Percentiles rank a stretch among this genome's conserved stretches.
Evolutionary conservation across 1,140 invertebrate species (phyloP).

Genomic region (Drosophila pandora): DNA sequence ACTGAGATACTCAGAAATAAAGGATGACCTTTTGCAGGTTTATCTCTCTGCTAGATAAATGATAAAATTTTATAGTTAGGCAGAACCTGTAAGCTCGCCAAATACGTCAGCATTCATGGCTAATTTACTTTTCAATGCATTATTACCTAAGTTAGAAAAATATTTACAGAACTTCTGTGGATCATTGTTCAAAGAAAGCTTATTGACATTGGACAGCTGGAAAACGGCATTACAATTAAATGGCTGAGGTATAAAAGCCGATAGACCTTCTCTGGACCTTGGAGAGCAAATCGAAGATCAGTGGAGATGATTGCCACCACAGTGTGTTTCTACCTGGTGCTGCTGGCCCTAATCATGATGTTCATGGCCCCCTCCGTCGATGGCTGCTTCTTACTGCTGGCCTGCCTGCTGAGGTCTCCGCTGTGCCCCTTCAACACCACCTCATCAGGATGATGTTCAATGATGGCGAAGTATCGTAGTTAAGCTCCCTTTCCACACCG

Average conservation of each 20-base stretch:
- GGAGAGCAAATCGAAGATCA: slow-evolving; percentile 7
- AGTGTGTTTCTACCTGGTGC: slow-evolving; percentile 38
- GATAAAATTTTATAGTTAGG: not conserved
- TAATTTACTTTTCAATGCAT: not conserved
- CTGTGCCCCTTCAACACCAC: slow-evolving; percentile 32
- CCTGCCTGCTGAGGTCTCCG: slow-evolving; percentile 15
- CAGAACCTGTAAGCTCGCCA: not conserved
- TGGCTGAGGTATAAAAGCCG: slow-evolving; percentile 11
- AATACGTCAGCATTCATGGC: not conserved
- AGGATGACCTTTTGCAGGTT: no score
- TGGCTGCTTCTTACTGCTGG: slow-evolving; percentile 27
- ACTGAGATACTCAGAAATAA: no score
- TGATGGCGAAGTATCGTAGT: not conserved
- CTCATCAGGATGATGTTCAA: slow-evolving; percentile 9
- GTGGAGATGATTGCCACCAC: slow-evolving; percentile 35
- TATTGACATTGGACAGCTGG: not conserved
- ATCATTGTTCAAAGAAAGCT: not conserved
- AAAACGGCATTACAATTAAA: not conserved
- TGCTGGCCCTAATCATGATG: slow-evolving; percentile 29
- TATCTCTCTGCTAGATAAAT: not conserved
- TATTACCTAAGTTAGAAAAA: not conserved
- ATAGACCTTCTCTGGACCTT: not conserved
- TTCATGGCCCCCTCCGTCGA: slow-evolving; percentile 21
- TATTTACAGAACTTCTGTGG: not conserved
- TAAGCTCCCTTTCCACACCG: slow-evolving; percentile 2